Base-by-base conservation (phyloP, 2,888 invertebrate species). In the Agrochola circellaris region DNA sequence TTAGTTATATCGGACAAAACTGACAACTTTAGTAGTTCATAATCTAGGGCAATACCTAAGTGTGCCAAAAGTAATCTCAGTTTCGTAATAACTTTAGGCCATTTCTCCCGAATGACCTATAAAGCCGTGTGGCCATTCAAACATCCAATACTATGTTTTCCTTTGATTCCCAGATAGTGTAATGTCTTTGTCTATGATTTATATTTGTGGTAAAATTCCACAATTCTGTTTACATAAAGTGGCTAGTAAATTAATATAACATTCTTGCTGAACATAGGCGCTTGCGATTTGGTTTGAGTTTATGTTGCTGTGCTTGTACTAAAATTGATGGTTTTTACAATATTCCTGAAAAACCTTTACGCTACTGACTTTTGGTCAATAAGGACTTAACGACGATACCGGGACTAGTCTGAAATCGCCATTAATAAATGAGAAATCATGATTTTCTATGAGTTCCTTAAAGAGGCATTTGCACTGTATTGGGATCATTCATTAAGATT, bases 201-300 rank as follows among this genome's bases (percentile, higher is more conserved):
- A 84, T 73, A 26, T 64, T n/a, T 68, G 62, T 56, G 54, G 62
- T 72, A 70, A 66, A 82, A 74, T 84, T 73, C 72, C 66, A 73
- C 67, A 71, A 76, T 61, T 79, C 61, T 69, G 62, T 87, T 64
- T 71, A 73, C 11, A 85, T n/a, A 72, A 70, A 75, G 66, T 72
- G 62, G 58, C 56, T 45, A 77, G 51, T 77, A 87, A 82, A 87
- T 86, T 70, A 84, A 75, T 69, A 72, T 73, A 60, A 77, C 74
- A 84, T 79, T 81, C 72, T 77, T 80, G 67, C 72, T 79, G 79
- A 77, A 75, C 73, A 69, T 83, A 73, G 78, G 74, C 75, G 68
- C 67, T 85, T 78, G 69, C 20, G n/a, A 67, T 30, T 64, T 38
- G 2, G 61, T 70, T 48, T 72, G 45, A 62, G 30, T 45, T 61